Conservation (phyloP, 2,888 invertebrate genomes). For the Metacarcinus magister region DNA sequence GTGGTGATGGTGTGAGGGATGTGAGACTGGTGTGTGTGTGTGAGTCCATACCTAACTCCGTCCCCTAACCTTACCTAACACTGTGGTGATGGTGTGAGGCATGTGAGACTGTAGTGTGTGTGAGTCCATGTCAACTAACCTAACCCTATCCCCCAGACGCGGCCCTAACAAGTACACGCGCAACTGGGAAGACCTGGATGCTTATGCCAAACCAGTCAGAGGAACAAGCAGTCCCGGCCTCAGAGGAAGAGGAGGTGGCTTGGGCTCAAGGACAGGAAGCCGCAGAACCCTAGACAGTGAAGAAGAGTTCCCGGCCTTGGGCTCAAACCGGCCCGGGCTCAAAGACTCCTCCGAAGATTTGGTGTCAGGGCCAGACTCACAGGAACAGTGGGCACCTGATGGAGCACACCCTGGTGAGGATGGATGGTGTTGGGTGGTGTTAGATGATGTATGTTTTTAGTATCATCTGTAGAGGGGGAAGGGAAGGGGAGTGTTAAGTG, state of each 20-base stretch:
- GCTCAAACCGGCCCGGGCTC: not conserved
- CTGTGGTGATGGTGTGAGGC: too few relatives aligned
- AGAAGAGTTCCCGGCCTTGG: constrained; percentile 82
- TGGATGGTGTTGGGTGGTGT: not conserved
- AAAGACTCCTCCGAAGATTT: not conserved
- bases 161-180: constrained; percentile 96
- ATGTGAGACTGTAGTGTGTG: too few relatives aligned
- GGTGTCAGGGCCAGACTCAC: not conserved
- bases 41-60: too few relatives aligned
- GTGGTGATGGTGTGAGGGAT: too few relatives aligned
- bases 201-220: constrained; percentile 88
- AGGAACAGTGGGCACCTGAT: not conserved
- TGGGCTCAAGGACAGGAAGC: constrained; percentile 73
- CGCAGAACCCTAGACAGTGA: constrained; percentile 78
- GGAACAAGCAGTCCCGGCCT: constrained; percentile 80
- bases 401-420: not conserved
- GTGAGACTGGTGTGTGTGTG: too few relatives aligned
- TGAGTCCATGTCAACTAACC: too few relatives aligned
- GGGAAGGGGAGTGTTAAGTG: too few relatives aligned
- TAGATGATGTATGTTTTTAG: not conserved
- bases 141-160: constrained; percentile 87
- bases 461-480: too few relatives aligned
- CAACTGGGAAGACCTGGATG: constrained; percentile 96
- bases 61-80: too few relatives aligned
- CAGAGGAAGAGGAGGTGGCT: constrained; percentile 82